Evolutionary conservation across 2,113 vertebrate species (phyloP).

Genomic region (Ia io): DNA sequence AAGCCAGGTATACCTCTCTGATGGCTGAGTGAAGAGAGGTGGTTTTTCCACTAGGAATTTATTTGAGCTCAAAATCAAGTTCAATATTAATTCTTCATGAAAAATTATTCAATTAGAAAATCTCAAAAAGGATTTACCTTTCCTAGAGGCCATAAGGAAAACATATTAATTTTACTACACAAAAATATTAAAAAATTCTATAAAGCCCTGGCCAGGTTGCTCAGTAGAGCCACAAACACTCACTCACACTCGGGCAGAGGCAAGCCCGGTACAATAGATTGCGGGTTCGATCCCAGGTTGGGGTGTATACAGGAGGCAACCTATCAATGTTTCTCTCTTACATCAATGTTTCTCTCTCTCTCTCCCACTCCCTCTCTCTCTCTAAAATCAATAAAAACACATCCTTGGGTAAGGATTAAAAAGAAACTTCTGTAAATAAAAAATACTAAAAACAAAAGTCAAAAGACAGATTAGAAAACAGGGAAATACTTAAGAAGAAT

Average conservation of each 20-base stretch:
- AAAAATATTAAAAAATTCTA: not conserved
- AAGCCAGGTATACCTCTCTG: not conserved
- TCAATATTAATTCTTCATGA: not conserved
- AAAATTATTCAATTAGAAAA: constrained; percentile 36
- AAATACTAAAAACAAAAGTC: not conserved
- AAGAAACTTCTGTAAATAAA: not conserved
- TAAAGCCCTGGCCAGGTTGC: not conserved
- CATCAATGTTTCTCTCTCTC: no score
- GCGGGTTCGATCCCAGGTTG: not conserved
- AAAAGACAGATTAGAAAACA: constrained; percentile 19
- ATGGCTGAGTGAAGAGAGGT: not conserved
- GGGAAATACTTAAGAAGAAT: not conserved
- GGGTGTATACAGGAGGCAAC: not conserved
- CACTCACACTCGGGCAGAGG: not conserved
- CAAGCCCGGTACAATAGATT: not conserved
- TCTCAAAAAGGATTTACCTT: not conserved
- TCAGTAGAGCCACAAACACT: not conserved
- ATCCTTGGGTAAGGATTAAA: not conserved
- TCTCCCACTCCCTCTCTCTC: not conserved
- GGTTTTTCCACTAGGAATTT: constrained; percentile 25
- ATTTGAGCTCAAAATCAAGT: constrained; percentile 27
- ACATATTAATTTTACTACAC: not conserved
- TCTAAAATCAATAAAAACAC: not conserved
- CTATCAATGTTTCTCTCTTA: not conserved
- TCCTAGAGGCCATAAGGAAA: constrained; percentile 16